Evolutionary conservation across 2,888 invertebrate genomes (phyloP).

Genomic region (Bimastos eiseni): DNA sequence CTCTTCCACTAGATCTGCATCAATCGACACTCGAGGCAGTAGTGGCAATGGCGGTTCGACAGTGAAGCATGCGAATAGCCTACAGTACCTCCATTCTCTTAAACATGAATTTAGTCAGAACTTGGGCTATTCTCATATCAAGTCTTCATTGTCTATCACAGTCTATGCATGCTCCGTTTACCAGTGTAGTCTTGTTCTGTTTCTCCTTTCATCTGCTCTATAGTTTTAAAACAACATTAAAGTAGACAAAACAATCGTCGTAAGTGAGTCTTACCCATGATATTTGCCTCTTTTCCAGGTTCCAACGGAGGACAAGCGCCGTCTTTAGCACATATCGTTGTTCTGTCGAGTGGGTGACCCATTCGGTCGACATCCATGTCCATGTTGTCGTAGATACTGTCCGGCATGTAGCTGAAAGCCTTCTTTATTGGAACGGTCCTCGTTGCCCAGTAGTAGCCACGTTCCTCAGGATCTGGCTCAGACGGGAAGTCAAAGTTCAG

Average conservation of each 20-base stretch:
- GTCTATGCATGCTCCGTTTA: not conserved
- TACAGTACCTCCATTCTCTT: no score
- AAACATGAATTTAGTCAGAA: no score
- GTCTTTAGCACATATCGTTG: not conserved
- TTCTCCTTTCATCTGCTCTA: not conserved
- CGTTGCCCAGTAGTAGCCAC: slow-evolving; percentile 53
- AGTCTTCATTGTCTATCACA: no score
- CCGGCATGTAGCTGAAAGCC: slow-evolving; percentile 46
- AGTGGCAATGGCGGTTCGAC: no score
- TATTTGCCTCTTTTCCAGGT: not conserved
- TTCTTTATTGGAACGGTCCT: slow-evolving; percentile 46
- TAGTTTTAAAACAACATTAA: not conserved
- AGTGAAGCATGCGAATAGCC: no score
- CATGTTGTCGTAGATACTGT: slow-evolving; percentile 47
- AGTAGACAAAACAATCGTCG: no score
- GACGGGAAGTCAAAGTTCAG: slow-evolving; percentile 52
- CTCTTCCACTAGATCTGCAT: no score
- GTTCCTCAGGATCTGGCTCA: slow-evolving; percentile 52
- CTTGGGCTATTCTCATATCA: no score
- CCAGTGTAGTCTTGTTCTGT: not conserved
- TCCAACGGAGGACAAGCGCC: not conserved
- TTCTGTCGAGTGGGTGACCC: slow-evolving; percentile 7
- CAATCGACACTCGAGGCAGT: no score
- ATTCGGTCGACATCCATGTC: slow-evolving; percentile 29
- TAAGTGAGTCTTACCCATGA: slow-evolving; percentile 8